These are phyloP conservation scores for Danaus plexippus DNA, from an alignment of 1,140 invertebrate genomes.

Conservation along the genomic window DNA sequence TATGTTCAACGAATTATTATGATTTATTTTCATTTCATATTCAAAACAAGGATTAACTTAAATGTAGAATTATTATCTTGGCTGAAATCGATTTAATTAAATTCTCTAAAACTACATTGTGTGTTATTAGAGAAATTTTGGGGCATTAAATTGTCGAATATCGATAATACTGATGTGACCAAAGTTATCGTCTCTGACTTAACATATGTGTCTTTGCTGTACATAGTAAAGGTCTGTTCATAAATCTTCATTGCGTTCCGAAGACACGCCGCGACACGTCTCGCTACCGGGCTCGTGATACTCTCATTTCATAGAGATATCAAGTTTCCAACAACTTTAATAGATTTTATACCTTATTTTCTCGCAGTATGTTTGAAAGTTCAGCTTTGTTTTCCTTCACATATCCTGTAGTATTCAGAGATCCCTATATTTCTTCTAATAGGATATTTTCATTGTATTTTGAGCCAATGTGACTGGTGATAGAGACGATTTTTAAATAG, in stretches of 20 bases:
- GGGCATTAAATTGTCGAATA: too few species aligned
- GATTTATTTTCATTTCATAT: too few species aligned
- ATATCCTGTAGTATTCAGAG: slow-evolving; percentile 39
- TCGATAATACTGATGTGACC: slow-evolving; percentile 17
- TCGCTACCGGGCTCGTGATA: slow-evolving; percentile 59
- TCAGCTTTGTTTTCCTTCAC: slow-evolving; percentile 13
- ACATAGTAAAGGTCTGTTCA: slow-evolving; percentile 48
- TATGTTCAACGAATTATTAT: too few species aligned
- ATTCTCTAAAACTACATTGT: too few species aligned
- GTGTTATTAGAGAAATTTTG: too few species aligned
- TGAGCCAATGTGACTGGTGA: slow-evolving; percentile 22
- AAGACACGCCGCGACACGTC: slow-evolving; percentile 67
- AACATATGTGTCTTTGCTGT: slow-evolving; percentile 36
- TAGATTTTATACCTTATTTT: slow-evolving; percentile 25
- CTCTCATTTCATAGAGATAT: slow-evolving; percentile 29
- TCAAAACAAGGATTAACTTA: too few species aligned
- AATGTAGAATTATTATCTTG: too few species aligned
- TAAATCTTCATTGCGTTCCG: slow-evolving; percentile 71
- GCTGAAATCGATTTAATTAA: too few species aligned
- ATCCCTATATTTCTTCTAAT: slow-evolving; percentile 39
- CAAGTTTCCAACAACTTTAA: slow-evolving; percentile 12
- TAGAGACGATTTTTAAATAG: slow-evolving; percentile 40
- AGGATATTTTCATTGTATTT: slow-evolving; percentile 27
- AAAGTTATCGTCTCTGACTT: slow-evolving; percentile 21
- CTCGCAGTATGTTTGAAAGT: slow-evolving; percentile 7